Evolutionary conservation across 2,888 invertebrate species (phyloP).

Genomic region (Drosophila tripunctata): DNA sequence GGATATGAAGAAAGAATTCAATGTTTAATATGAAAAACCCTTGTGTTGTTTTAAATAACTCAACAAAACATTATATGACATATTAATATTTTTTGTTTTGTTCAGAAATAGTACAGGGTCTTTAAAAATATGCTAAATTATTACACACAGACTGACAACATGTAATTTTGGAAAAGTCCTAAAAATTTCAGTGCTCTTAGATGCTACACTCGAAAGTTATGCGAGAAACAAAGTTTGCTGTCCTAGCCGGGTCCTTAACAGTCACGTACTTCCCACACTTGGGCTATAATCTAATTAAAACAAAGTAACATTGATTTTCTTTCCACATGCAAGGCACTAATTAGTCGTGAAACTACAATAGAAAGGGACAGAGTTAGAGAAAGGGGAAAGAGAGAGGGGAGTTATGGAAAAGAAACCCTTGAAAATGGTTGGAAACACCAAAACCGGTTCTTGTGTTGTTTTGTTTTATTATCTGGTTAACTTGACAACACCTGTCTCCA

Average conservation of each 20-base stretch:
- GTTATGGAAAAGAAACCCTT: not conserved
- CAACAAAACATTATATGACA: too few relatives aligned
- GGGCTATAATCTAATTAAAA: not conserved
- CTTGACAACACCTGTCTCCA: constrained; percentile 33
- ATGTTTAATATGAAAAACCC: too few relatives aligned
- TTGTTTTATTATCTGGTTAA: not conserved
- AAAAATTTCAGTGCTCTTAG: too few relatives aligned
- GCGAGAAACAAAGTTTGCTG: too few relatives aligned
- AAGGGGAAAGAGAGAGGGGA: not conserved
- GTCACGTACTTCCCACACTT: not conserved
- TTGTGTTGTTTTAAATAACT: too few relatives aligned
- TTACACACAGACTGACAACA: too few relatives aligned
- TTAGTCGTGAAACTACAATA: not conserved
- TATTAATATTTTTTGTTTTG: too few relatives aligned
- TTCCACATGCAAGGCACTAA: not conserved
- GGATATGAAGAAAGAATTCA: too few relatives aligned
- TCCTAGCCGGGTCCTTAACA: not conserved
- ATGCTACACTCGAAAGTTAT: too few relatives aligned
- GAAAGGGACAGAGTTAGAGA: not conserved
- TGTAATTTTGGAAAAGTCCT: too few relatives aligned
- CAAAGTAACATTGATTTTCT: not conserved
- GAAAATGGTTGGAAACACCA: not conserved
- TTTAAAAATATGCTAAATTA: too few relatives aligned
- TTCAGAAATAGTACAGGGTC: too few relatives aligned
- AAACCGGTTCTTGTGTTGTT: constrained; percentile 1